Conservation (phyloP, 2,797 vertebrate species). For the Pseudomugil tenellus region DNA sequence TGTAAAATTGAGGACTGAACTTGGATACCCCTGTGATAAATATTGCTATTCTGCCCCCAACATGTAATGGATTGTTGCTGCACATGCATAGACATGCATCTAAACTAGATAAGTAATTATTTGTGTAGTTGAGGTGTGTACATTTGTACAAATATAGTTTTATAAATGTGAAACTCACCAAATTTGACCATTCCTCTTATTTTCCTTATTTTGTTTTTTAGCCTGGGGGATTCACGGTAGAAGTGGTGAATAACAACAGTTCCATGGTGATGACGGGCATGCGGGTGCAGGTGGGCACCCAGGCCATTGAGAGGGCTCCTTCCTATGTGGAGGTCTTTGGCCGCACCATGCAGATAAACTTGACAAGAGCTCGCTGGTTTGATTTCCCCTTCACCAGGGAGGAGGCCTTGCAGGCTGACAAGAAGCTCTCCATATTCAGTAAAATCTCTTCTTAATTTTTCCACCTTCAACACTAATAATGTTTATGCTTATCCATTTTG, state of each 20-base stretch:
- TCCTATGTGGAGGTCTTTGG: slow-evolving; percentile 97
- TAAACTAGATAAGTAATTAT: neutral
- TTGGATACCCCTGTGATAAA: too few species aligned
- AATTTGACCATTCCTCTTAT: neutral
- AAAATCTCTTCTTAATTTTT: slow-evolving; percentile 62
- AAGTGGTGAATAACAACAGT: slow-evolving; percentile 95
- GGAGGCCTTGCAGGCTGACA: slow-evolving; percentile 97
- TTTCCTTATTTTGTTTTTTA: slow-evolving; percentile 51
- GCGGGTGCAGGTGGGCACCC: slow-evolving; percentile 95
- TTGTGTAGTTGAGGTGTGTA: neutral
- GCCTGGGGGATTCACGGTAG: slow-evolving; percentile 96
- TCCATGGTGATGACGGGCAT: slow-evolving; percentile 99
- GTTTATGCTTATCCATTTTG: neutral
- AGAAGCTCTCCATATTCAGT: slow-evolving; percentile 97
- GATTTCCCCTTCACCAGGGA: slow-evolving; percentile 98
- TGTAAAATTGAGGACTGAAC: too few species aligned
- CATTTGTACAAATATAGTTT: neutral
- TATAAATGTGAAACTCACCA: neutral
- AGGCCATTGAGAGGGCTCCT: slow-evolving; percentile 94
- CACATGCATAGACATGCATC: neutral
- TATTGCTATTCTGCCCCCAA: too few species aligned
- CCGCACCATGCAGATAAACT: slow-evolving; percentile 96
- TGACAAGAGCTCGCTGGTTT: slow-evolving; percentile 97
- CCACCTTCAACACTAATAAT: neutral
- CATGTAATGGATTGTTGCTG: too few species aligned